Evolutionary conservation across 2,797 vertebrate genomes (phyloP).

Genomic region (Acomys russatus): DNA sequence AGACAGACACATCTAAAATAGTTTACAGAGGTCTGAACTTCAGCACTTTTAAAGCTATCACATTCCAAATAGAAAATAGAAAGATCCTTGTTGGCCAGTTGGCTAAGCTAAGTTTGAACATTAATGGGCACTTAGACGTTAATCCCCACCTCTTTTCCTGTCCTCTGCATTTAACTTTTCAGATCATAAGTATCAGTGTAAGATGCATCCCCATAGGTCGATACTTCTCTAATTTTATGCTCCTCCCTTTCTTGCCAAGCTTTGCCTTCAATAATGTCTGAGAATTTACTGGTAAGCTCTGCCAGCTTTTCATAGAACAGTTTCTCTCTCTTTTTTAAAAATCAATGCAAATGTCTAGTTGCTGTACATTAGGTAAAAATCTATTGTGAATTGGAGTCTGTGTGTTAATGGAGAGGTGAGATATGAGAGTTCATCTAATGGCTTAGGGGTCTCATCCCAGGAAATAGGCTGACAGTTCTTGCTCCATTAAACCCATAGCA

Average conservation of each 20-base stretch:
- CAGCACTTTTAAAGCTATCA: conserved; percentile 57
- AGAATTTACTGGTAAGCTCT: conserved; percentile 9
- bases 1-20: conserved; percentile 58
- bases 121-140: conserved; percentile 12
- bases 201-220: not conserved
- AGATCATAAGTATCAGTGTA: not conserved
- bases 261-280: not conserved
- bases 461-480: not conserved
- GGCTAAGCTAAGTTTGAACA: conserved; percentile 45
- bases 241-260: not conserved
- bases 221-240: not conserved
- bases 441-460: not conserved
- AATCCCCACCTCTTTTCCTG: not conserved
- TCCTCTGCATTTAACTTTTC: not conserved
- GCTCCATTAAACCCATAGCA: not conserved
- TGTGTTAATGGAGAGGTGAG: not conserved
- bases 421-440: not conserved
- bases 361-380: not conserved
- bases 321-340: conserved; percentile 2
- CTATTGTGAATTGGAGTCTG: not conserved
- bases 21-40: conserved; percentile 37
- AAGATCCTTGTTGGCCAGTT: not conserved
- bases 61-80: conserved; percentile 48
- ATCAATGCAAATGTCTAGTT: conserved; percentile 15
- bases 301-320: not conserved